Percentiles rank a stretch among this genome's conserved stretches.
phyloP scores from a whole-genome alignment of 92 coral and sea anemone species.

The Epizoanthus fatuus region DNA sequence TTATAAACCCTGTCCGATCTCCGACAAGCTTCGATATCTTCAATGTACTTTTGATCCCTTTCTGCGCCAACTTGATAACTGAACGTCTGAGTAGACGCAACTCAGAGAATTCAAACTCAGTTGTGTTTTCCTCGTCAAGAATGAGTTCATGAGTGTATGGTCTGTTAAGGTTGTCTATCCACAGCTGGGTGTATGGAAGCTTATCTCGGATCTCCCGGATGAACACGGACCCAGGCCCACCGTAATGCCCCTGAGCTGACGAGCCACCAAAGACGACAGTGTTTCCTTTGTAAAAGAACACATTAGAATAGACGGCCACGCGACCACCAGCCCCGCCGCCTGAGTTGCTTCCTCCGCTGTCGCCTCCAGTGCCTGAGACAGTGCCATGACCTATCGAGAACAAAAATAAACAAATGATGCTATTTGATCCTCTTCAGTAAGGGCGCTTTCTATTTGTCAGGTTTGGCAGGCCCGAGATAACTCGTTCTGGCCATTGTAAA shows the following conservation, averaged over 20 bases:
- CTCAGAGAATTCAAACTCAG: conserved; percentile 63
- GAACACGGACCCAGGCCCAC: conserved; percentile 78
- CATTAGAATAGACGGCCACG: conserved; percentile 64
- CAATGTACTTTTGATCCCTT: conserved; percentile 34
- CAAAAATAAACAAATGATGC: no score
- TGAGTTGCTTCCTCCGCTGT: conserved; percentile 55
- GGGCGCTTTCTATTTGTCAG: no score
- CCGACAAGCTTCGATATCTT: conserved; percentile 60
- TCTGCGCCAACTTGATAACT: conserved; percentile 47
- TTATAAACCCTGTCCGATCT: conserved; percentile 69
- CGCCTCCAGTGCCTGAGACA: conserved; percentile 54
- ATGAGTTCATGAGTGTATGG: conserved; percentile 43
- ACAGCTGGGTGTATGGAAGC: conserved; percentile 49
- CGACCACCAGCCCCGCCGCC: conserved; percentile 81
- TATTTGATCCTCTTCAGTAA: no score
- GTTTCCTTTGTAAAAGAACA: conserved; percentile 58
- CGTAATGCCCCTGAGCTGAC: conserved; percentile 46
- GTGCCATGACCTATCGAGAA: conserved; percentile 17
- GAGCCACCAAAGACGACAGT: conserved; percentile 65
- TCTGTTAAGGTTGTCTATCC: conserved; percentile 65
- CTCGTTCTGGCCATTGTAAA: no score
- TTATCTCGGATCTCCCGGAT: conserved; percentile 50
- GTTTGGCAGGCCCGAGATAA: no score
- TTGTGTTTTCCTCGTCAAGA: conserved; percentile 54
- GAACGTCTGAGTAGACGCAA: conserved; percentile 52